A percentile compares a stretch with the other conserved stretches of the same genome.
Evolutionary conservation across 2,888 invertebrate species (phyloP).

Genomic region (Aricia artaxerxes): DNA sequence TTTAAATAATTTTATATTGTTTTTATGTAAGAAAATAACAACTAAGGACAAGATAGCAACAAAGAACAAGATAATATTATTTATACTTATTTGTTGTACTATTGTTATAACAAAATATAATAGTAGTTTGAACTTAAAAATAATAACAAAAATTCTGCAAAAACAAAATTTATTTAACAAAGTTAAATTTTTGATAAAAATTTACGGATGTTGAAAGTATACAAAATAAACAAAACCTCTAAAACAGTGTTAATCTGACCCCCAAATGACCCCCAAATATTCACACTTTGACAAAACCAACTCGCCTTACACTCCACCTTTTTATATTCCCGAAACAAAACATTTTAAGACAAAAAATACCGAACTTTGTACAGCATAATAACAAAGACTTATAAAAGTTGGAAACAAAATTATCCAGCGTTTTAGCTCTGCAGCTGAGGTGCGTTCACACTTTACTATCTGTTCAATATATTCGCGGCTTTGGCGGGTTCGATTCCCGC

Average conservation of each 20-base stretch:
- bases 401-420: conserved; percentile 28
- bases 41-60: no score
- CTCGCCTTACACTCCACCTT: neutral
- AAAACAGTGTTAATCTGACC: neutral
- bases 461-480: no score
- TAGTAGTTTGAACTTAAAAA: no score
- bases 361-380: conserved; percentile 20
- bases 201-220: neutral
- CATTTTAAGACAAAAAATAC: conserved; percentile 12
- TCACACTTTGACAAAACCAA: conserved; percentile 13
- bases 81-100: no score
- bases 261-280: neutral
- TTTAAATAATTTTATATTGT: no score
- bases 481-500: no score
- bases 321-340: conserved; percentile 3
- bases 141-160: no score
- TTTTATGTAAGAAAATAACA: no score
- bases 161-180: no score
- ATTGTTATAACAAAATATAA: no score
- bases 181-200: neutral
- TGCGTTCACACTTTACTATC: neutral
- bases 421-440: conserved; percentile 16
- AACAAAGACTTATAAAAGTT: conserved; percentile 30
- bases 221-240: neutral
- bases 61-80: no score